phyloP scores from a whole-genome alignment of 2,113 vertebrate genomes.

The Callipepla squamata region DNA sequence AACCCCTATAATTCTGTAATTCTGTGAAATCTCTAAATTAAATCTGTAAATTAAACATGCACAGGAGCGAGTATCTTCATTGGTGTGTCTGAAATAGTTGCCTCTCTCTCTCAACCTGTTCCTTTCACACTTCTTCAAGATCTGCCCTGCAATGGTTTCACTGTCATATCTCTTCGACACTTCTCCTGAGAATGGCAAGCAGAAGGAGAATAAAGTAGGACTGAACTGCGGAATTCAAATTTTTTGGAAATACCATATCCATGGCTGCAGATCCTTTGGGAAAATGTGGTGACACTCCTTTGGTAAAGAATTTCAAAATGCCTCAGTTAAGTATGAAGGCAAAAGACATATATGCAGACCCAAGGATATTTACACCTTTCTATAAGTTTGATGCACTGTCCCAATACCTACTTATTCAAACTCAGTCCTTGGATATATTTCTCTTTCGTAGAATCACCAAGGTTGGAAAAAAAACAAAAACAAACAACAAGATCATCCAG shows the following conservation, averaged over 20 bases:
- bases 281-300: neutral
- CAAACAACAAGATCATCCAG: no score
- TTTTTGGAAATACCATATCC: neutral
- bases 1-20: no score
- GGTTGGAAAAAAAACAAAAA: no score
- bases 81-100: neutral
- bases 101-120: neutral
- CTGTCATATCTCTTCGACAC: neutral
- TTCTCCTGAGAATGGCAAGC: neutral
- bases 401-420: neutral
- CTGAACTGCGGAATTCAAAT: neutral
- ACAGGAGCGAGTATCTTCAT: neutral
- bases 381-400: neutral
- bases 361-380: neutral
- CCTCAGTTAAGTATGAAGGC: neutral
- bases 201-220: neutral
- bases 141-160: rapidly evolving
- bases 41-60: neutral
- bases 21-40: neutral
- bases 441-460: neutral
- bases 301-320: neutral
- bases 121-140: neutral
- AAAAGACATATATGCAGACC: neutral
- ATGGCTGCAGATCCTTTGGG: neutral
- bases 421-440: neutral